Evolutionary conservation across 2,888 invertebrate genomes (phyloP).

Genomic region (Ischnura elegans): DNA sequence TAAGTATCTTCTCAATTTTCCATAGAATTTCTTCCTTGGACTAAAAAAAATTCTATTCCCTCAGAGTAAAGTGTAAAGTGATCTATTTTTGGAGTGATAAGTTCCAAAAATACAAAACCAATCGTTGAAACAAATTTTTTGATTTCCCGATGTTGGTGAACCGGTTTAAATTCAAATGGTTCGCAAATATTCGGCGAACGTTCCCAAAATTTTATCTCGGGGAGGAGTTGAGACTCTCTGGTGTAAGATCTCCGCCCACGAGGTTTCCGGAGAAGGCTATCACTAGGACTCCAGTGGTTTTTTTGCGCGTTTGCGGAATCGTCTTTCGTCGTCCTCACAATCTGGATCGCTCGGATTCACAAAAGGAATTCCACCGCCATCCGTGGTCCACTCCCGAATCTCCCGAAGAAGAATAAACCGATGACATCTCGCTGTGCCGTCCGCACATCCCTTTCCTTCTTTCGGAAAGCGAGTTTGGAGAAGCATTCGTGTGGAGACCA

Average conservation of each 20-base stretch:
- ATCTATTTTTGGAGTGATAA: too few species aligned
- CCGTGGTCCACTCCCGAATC: not conserved
- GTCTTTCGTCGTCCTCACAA: not conserved
- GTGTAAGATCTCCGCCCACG: not conserved
- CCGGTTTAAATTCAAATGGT: too few species aligned
- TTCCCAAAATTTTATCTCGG: not conserved
- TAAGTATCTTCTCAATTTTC: too few species aligned
- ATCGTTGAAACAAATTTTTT: too few species aligned
- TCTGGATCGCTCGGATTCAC: not conserved
- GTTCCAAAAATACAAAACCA: too few species aligned
- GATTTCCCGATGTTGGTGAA: too few species aligned
- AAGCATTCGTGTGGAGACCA: not conserved
- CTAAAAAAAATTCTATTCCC: too few species aligned
- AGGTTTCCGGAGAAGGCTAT: not conserved
- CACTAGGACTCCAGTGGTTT: not conserved
- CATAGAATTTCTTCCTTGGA: too few species aligned
- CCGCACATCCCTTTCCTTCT: not conserved
- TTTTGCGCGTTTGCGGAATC: not conserved
- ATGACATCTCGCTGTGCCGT: conserved; percentile 19
- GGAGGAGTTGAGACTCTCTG: not conserved
- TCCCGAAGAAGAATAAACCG: not conserved
- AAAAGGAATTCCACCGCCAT: not conserved
- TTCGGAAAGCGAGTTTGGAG: not conserved
- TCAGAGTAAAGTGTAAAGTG: too few species aligned
- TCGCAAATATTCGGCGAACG: not conserved